These are phyloP conservation scores for Bursaphelenchus mucronatus DNA, from an alignment of 1,140 invertebrate species.

Conservation along the genomic window DNA sequence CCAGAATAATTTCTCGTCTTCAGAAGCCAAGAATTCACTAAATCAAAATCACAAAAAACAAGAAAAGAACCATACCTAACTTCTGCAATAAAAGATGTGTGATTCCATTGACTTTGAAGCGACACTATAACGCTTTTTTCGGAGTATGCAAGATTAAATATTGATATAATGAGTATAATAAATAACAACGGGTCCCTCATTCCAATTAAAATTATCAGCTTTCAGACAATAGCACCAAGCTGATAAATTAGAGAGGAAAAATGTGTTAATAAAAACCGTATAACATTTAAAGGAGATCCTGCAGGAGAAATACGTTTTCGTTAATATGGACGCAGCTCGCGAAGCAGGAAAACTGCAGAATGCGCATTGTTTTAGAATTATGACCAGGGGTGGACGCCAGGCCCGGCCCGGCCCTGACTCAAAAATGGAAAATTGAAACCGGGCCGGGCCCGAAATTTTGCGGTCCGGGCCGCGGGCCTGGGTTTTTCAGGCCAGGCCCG, in stretches of 20 bases:
- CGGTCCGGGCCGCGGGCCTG: too few relatives aligned
- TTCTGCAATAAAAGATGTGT: slow-evolving; percentile 58
- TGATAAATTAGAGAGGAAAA: slow-evolving; percentile 1
- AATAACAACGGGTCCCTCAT: slow-evolving; percentile 1
- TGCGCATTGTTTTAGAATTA: too few relatives aligned
- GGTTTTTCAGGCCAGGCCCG: too few relatives aligned
- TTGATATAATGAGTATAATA: not conserved
- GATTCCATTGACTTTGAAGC: slow-evolving; percentile 51
- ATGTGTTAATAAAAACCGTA: not conserved
- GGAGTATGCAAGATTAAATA: not conserved
- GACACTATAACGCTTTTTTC: slow-evolving; percentile 51
- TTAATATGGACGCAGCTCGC: too few relatives aligned
- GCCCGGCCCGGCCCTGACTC: too few relatives aligned
- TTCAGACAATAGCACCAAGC: not conserved
- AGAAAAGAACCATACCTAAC: slow-evolving; percentile 41
- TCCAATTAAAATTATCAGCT: not conserved
- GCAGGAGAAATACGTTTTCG: too few relatives aligned
- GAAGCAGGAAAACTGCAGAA: too few relatives aligned
- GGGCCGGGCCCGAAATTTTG: too few relatives aligned
- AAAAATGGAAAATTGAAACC: too few relatives aligned
- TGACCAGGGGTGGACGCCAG: too few relatives aligned
- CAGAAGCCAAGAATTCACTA: slow-evolving; percentile 55
- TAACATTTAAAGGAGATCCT: not conserved
- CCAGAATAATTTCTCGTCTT: slow-evolving; percentile 45
- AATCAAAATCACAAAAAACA: slow-evolving; percentile 25